phyloP scores from a whole-genome alignment of 2,888 invertebrate species.

The Lasioglossum leucozonium region DNA sequence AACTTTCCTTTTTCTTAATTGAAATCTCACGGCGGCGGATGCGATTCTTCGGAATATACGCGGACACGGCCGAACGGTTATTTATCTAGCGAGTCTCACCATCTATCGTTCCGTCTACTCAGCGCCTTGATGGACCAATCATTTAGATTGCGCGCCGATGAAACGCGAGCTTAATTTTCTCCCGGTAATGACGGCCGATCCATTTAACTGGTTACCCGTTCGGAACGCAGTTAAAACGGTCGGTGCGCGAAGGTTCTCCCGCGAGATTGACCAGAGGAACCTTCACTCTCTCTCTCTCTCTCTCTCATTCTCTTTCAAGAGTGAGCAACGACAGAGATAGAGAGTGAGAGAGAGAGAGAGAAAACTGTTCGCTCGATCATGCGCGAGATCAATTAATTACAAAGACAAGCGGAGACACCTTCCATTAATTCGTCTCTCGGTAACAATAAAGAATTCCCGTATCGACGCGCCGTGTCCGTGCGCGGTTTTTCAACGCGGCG shows the following conservation, averaged over 20 bases:
- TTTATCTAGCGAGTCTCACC: constrained; percentile 17
- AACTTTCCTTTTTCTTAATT: constrained; percentile 15
- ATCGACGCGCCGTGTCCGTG: constrained; percentile 31
- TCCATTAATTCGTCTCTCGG: constrained; percentile 58
- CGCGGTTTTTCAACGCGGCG: constrained; percentile 55
- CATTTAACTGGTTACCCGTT: constrained; percentile 37
- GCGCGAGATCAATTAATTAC: constrained; percentile 65
- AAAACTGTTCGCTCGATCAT: constrained; percentile 44
- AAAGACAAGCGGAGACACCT: constrained; percentile 38
- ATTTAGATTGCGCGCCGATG: constrained; percentile 55
- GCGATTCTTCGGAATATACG: not conserved
- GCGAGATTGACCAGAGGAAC: constrained; percentile 20
- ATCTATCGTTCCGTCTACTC: constrained; percentile 24
- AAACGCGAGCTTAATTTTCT: constrained; percentile 52
- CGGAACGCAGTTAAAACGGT: constrained; percentile 22
- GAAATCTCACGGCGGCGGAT: constrained; percentile 13
- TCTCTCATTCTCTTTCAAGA: not conserved
- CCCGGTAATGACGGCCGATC: constrained; percentile 39
- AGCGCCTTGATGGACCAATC: constrained; percentile 48
- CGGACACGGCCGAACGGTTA: not conserved
- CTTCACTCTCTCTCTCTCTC: not conserved
- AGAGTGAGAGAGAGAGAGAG: not conserved
- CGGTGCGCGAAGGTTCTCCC: constrained; percentile 1
- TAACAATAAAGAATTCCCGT: constrained; percentile 59
- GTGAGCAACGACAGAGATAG: too few species aligned